A percentile compares a stretch with the other conserved stretches of the same genome.
These are phyloP conservation scores for Chaetoderma sp. DNA, from an alignment of 2,888 invertebrate species.

Conservation along the genomic window DNA sequence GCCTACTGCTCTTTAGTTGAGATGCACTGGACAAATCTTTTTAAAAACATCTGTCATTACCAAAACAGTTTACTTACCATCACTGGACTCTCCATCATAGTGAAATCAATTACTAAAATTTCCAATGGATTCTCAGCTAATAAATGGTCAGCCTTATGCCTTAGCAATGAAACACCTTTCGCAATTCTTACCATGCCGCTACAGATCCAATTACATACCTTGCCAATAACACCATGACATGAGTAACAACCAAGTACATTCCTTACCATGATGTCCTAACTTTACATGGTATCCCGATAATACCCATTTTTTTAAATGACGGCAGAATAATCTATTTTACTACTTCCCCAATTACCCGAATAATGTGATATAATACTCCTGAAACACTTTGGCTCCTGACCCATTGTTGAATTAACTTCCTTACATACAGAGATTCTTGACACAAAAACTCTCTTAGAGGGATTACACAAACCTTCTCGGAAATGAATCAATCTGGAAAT, in stretches of 20 bases:
- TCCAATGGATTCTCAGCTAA: neutral
- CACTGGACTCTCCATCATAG: neutral
- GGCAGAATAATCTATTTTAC: too few relatives aligned
- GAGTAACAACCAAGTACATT: neutral
- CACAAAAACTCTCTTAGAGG: too few relatives aligned
- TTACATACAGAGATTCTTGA: too few relatives aligned
- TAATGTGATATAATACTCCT: too few relatives aligned
- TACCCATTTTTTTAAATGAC: too few relatives aligned
- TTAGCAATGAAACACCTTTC: neutral
- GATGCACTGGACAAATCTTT: slow-evolving; percentile 37
- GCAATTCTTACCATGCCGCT: neutral
- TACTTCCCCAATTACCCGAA: too few relatives aligned
- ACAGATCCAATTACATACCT: neutral
- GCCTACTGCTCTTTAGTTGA: slow-evolving; percentile 38
- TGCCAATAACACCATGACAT: neutral
- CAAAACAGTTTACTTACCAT: neutral
- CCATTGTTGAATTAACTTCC: too few relatives aligned
- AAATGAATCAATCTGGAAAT: too few relatives aligned
- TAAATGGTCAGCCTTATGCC: too few relatives aligned
- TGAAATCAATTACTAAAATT: neutral
- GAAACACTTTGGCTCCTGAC: too few relatives aligned
- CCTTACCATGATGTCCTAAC: neutral
- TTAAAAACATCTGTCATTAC: slow-evolving; percentile 30
- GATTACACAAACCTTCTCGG: too few relatives aligned
- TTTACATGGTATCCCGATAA: too few relatives aligned